Conservation (phyloP, 2,113 vertebrate species). For the Festucalex cinctus region DNA sequence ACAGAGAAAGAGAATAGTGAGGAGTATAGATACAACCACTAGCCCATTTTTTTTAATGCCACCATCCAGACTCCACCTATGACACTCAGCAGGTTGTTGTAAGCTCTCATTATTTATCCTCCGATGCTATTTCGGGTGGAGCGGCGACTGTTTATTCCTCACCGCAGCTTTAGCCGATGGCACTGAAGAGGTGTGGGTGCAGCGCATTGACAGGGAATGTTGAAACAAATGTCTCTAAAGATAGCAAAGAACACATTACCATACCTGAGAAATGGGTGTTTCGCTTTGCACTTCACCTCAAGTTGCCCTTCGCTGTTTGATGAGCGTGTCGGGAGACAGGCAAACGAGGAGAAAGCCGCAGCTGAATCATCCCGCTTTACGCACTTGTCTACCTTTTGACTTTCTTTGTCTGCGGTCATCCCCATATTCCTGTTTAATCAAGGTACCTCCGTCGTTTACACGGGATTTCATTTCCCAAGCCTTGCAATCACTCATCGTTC, state of each 20-base stretch:
- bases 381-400: slow-evolving; percentile 57
- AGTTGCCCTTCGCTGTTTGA: slow-evolving; percentile 24
- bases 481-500: slow-evolving; percentile 40
- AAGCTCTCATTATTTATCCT: slow-evolving; percentile 23
- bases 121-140: slow-evolving; percentile 17
- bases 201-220: slow-evolving; percentile 34
- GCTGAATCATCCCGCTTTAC: slow-evolving; percentile 39
- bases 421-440: slow-evolving; percentile 65
- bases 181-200: slow-evolving; percentile 17
- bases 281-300: slow-evolving; percentile 28
- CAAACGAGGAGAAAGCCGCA: not conserved
- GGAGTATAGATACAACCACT: too few relatives aligned
- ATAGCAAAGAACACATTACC: slow-evolving; percentile 23
- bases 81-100: slow-evolving; percentile 7
- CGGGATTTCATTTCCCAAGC: slow-evolving; percentile 52
- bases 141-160: slow-evolving; percentile 37
- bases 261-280: slow-evolving; percentile 25
- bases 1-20: too few relatives aligned
- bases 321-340: slow-evolving; percentile 33
- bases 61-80: slow-evolving; percentile 4
- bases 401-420: slow-evolving; percentile 53
- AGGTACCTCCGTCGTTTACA: slow-evolving; percentile 58
- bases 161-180: slow-evolving; percentile 24
- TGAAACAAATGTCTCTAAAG: slow-evolving; percentile 35
- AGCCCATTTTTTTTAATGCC: not conserved